Evolutionary conservation across 35 echinoderm and acorn worm genomes (phyloP).

Genomic region (Amphiura filiformis): DNA sequence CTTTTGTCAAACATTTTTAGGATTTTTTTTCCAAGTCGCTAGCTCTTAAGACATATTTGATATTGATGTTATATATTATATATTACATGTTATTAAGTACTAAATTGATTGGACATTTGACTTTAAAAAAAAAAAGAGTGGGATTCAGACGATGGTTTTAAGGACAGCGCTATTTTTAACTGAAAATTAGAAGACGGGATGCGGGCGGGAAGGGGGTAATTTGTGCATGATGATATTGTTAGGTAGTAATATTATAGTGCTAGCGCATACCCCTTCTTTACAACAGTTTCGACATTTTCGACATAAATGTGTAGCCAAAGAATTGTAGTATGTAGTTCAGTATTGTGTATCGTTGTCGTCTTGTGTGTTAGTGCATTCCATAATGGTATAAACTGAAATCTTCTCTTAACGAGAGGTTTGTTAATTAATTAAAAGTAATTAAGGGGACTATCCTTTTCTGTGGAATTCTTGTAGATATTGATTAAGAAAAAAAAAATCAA

Average conservation of each 20-base stretch:
- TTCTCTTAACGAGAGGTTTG: neutral
- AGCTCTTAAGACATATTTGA: neutral
- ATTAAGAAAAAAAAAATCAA: too few relatives aligned
- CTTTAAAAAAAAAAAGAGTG: too few relatives aligned
- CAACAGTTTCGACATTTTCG: neutral
- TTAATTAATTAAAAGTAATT: too few relatives aligned
- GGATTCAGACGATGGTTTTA: neutral
- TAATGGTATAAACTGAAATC: neutral
- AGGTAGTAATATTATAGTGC: neutral
- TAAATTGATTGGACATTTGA: neutral
- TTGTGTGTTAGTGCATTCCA: neutral
- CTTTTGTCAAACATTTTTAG: neutral
- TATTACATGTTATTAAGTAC: constrained; percentile 1
- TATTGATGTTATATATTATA: constrained; percentile 13
- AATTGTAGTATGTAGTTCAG: neutral
- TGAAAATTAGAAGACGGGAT: too few relatives aligned
- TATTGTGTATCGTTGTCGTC: neutral
- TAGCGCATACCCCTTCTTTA: neutral
- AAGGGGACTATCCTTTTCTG: too few relatives aligned
- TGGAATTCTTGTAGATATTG: too few relatives aligned
- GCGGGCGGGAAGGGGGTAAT: too few relatives aligned
- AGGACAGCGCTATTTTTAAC: neutral
- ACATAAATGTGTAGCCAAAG: neutral
- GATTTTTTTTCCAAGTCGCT: neutral
- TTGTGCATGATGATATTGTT: neutral